Evolutionary conservation across 2,113 vertebrate genomes (phyloP).

Genomic region (Eulacestoma nigropectus): DNA sequence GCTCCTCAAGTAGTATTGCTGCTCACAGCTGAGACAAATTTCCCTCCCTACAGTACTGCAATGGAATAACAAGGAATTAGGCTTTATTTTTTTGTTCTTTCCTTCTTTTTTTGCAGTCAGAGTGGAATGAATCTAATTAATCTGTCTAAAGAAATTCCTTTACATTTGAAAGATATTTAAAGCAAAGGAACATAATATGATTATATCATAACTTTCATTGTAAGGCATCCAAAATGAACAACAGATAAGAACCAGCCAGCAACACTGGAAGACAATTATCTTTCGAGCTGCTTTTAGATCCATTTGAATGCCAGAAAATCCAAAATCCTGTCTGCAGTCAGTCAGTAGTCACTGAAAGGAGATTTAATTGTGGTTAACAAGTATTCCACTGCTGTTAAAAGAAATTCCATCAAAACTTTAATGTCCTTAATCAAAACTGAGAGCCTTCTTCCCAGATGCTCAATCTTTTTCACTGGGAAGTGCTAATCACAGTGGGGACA

Average conservation of each 20-base stretch:
- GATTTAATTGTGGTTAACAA: not conserved
- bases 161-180: not conserved
- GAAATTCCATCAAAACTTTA: not conserved
- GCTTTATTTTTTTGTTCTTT: not conserved
- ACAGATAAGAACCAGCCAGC: not conserved
- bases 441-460: constrained; percentile 10
- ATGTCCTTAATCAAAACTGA: not conserved
- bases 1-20: not conserved
- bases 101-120: not conserved
- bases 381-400: not conserved
- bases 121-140: not conserved
- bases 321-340: not conserved
- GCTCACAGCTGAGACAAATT: not conserved
- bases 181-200: not conserved
- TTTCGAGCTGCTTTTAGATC: not conserved
- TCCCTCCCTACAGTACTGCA: not conserved
- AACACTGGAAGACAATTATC: not conserved
- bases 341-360: not conserved
- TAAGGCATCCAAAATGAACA: not conserved
- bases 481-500: not conserved
- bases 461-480: not conserved
- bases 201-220: not conserved
- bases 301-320: not conserved
- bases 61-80: not conserved
- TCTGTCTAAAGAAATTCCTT: not conserved